Evolutionary conservation across 2,113 vertebrate species (phyloP), one percentile per base, ranked within the genome.

Genomic region (Dunckerocampus dactyliophorus): DNA sequence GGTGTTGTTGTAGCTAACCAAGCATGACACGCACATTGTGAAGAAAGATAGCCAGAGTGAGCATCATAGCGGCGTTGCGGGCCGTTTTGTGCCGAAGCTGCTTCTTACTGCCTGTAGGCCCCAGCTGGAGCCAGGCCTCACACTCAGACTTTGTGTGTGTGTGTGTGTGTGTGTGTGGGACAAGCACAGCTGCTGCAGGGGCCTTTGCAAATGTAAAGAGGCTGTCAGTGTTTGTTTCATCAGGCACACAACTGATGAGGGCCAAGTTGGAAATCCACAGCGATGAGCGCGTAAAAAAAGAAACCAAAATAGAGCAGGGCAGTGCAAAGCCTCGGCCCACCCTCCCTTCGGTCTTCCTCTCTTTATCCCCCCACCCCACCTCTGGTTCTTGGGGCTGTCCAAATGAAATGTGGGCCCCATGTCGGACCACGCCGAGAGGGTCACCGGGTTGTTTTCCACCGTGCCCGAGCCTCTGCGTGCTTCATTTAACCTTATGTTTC

Each of bases 181-280:
- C 93, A 92, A 92, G 93, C 94, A 93, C 97, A 99, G 97, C 97
- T 99, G 97, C 97, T 95, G 91, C 92, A 86, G 92, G 92, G 93
- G 91, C 92, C 95, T 97, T 99, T 99, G 96, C 93, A 99, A 97
- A 99, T 99, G 97, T 94, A 98, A 99, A 98, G 94, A 96, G 95
- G 94, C 96, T 97, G 96, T 97, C 96, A 95, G 91, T 93, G 93
- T 97, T 95, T 94, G 93, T 97, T 97, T 97, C 95, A 96, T 97
- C 95, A 93, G 92, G 89, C 92, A 82, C 91, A 94, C 94, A 95
- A 93, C 92, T 92, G 93, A 96, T 95, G 95, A 95, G 93, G 92
- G 91, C 92, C 91, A 93, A 94, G 93, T 92, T 92, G 94, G 92
- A 94, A 95, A 95, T 95, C 93, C 92, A 92, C 91, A 81, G 77